Evolutionary conservation across 2,888 invertebrate species (phyloP).

Genomic region (Dasypolia templi): DNA sequence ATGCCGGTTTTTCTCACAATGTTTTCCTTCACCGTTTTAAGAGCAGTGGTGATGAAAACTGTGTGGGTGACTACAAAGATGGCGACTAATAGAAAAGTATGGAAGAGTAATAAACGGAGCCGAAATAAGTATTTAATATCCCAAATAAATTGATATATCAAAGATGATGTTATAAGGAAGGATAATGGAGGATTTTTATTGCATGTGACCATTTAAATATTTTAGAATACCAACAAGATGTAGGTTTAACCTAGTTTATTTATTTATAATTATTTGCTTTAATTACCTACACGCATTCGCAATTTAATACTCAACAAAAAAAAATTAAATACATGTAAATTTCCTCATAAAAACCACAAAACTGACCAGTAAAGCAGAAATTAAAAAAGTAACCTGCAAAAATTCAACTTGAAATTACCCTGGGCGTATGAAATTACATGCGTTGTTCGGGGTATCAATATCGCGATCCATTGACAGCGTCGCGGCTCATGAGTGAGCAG

Average conservation of each 20-base stretch:
- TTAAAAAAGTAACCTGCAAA: constrained; percentile 5
- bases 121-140: too few relatives aligned
- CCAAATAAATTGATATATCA: too few relatives aligned
- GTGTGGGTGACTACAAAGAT: too few relatives aligned
- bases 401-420: constrained; percentile 2
- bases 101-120: too few relatives aligned
- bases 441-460: constrained; percentile 33
- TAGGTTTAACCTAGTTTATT: neutral
- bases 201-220: neutral
- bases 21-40: too few relatives aligned
- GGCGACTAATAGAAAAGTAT: too few relatives aligned
- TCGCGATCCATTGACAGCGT: constrained; percentile 37
- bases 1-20: too few relatives aligned
- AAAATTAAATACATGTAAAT: neutral
- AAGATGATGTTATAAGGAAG: too few relatives aligned
- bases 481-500: constrained; percentile 37
- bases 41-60: too few relatives aligned
- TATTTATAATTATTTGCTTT: neutral
- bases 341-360: constrained; percentile 25
- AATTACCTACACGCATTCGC: neutral
- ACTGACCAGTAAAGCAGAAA: neutral
- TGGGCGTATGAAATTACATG: constrained; percentile 47
- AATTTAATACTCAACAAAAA: neutral
- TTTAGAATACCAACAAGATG: neutral
- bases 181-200: neutral